Evolutionary conservation across 2,888 invertebrate species (phyloP), one percentile per base, ranked within the genome.

Genomic region (Hipparchia semele): DNA sequence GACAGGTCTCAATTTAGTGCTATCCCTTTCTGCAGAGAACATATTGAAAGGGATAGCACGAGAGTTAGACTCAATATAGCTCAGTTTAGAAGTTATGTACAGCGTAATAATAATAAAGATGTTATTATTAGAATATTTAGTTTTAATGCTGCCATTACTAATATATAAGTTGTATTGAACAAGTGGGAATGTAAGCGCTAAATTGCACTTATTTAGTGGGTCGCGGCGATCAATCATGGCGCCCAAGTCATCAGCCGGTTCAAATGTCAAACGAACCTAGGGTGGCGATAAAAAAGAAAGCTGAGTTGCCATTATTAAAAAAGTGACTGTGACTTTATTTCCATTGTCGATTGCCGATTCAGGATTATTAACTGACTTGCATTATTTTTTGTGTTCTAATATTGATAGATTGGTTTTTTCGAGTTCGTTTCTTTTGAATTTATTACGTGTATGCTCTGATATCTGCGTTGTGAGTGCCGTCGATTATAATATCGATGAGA

Each of bases 291-390:
- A 93, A 92, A 92, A 86, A 89, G 89, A 88, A 90, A 90, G 88
- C 87, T 85, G 84, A 88, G 89, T 88, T 90, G 92, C 92, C 86
- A 91, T 92, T 93, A 93, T 94, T 94, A 94, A 94, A 94, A 94
- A 94, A 94, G 90, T 93, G 93, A 94, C 94, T 92, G 90, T 90
- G 90, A 93, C 92, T 93, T 92, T 94, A 94, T 94, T 94, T 91
- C 93, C 86, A 94, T 94, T 94, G 94, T 94, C 86, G 90, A 93
- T 89, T 92, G 91, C 90, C 91, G 90, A 92, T 93, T 92, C 91
- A 86, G 92, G 90, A 92, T 94, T 94, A 94, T 93, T 92, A 93
- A 91, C 91, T 94, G 94, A 94, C 94, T 94, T 94, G 94, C 94
- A 92, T 91, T 90, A 92, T 92, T 94, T 87, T 94, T 94, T 94